Conservation (phyloP, 2,113 vertebrate genomes). For the Anarrhichthys ocellatus region DNA sequence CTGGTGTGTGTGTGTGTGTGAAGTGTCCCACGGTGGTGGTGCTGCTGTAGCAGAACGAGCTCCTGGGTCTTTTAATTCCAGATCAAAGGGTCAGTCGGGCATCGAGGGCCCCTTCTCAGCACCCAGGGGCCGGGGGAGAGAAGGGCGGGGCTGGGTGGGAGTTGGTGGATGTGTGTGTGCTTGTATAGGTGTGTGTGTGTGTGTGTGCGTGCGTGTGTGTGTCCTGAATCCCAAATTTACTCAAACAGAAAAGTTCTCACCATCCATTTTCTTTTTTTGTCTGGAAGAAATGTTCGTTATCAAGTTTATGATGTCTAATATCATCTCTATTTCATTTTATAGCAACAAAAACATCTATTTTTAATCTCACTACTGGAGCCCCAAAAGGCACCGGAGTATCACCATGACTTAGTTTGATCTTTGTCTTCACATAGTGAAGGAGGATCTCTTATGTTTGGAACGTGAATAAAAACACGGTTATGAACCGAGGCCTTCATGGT, state of each 20-base stretch:
- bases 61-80: slow-evolving; percentile 69
- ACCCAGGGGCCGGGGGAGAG: slow-evolving; percentile 1
- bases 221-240: not conserved
- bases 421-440: too few species aligned
- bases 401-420: not conserved
- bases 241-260: not conserved
- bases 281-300: not conserved
- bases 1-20: not conserved
- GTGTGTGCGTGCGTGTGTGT: not conserved
- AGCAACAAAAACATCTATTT: too few species aligned
- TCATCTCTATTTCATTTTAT: not conserved
- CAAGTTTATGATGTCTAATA: not conserved
- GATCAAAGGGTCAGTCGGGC: slow-evolving; percentile 64
- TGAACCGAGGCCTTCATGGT: too few species aligned
- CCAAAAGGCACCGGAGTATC: not conserved
- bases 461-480: too few species aligned
- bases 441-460: too few species aligned
- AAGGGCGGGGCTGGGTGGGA: not conserved
- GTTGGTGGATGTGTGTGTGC: not conserved
- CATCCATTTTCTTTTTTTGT: not conserved
- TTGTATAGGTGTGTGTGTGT: not conserved
- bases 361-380: not conserved
- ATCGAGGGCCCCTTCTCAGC: slow-evolving; percentile 15
- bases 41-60: slow-evolving; percentile 58
- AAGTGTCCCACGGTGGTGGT: slow-evolving; percentile 21